Conservation (phyloP, 2,888 invertebrate species). For the Amphipoea lucens region DNA sequence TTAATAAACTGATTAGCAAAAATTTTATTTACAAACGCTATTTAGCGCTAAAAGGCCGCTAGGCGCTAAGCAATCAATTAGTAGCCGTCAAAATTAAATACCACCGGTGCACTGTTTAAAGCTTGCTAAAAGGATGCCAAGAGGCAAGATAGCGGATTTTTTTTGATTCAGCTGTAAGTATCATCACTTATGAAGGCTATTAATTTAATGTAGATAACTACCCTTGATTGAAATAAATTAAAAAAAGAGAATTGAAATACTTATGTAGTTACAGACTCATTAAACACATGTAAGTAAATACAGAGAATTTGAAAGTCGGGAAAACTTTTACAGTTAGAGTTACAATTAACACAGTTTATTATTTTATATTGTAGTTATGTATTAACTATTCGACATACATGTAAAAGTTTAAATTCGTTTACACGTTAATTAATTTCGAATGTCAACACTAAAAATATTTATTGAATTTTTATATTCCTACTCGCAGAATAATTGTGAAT, state of each 20-base stretch:
- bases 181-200: neutral
- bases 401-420: slow-evolving; percentile 21
- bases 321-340: neutral
- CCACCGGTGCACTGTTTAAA: neutral
- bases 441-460: slow-evolving; percentile 26
- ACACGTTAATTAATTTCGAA: slow-evolving; percentile 14
- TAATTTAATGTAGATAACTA: neutral
- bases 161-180: neutral
- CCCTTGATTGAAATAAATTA: neutral
- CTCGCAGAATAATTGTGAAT: slow-evolving; percentile 42
- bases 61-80: neutral
- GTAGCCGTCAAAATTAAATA: neutral
- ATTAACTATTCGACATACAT: slow-evolving; percentile 1
- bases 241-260: neutral
- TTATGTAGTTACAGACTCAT: neutral
- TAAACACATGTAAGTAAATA: neutral
- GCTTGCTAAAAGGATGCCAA: neutral
- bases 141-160: neutral
- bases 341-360: neutral
- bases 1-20: neutral
- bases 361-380: neutral
- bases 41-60: neutral
- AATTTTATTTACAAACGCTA: neutral
- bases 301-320: neutral
- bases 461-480: slow-evolving; percentile 13